phyloP scores from a whole-genome alignment of 2,797 vertebrate species.

The Myripristis murdjan region DNA sequence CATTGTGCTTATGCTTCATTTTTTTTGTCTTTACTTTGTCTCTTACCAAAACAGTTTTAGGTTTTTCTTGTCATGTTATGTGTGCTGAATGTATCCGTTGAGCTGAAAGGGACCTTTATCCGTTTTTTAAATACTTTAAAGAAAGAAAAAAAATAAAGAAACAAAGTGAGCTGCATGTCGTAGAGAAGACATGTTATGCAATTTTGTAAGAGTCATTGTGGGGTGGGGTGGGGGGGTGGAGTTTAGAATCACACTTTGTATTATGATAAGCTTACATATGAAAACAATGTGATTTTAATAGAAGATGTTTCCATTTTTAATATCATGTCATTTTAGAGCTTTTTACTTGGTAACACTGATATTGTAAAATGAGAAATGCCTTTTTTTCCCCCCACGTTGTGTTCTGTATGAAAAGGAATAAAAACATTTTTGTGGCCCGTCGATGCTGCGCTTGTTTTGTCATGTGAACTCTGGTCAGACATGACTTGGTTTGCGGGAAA shows the following conservation, averaged over 20 bases:
- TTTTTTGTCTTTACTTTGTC: background rate
- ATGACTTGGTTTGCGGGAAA: background rate
- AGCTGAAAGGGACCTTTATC: background rate
- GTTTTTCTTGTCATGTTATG: background rate
- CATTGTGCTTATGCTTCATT: background rate
- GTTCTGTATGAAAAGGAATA: too few relatives aligned
- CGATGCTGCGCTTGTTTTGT: background rate
- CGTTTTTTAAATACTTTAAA: too few relatives aligned
- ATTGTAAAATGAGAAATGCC: background rate
- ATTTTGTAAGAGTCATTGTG: too few relatives aligned
- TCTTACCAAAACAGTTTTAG: background rate
- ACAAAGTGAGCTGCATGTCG: background rate
- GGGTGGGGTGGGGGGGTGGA: too few relatives aligned
- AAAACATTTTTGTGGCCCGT: background rate
- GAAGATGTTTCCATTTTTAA: too few relatives aligned
- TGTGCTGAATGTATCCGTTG: constrained; percentile 12
- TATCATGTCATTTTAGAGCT: background rate
- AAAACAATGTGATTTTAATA: too few relatives aligned
- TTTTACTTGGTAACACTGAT: background rate
- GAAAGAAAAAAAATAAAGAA: too few relatives aligned
- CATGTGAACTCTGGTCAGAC: background rate
- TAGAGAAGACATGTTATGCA: too few relatives aligned
- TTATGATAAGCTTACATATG: too few relatives aligned
- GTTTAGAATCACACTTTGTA: too few relatives aligned
- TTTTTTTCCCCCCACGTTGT: too few relatives aligned